Evolutionary conservation across 1,140 invertebrate species (phyloP), one percentile per base, ranked within the genome.

Genomic region (Macrobrachium nipponense): DNA sequence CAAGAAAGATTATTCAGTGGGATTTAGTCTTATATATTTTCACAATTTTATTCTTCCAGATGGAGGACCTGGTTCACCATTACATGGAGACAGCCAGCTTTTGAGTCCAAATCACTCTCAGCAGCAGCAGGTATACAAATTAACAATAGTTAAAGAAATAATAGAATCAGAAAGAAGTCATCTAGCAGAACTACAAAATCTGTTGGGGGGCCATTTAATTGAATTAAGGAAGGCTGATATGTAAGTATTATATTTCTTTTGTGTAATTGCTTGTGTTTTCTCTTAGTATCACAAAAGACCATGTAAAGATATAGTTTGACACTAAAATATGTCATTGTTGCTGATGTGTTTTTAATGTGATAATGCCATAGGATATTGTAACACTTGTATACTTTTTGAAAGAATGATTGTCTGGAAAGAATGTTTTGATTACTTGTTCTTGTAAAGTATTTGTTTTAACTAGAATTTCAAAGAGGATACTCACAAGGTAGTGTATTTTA

Each of bases 131-230:
- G 90, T 93, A 11, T 96, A 96, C 91, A 91, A 95, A 82, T 94
- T 94, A 90, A 94, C 97, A 89, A 96, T 98, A n/a, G 92, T 98
- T 72, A 96, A 97, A 91, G 97, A 98, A 92, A 94, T 99, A 44
- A 94, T 98, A 84, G 97, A 98, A 90, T 98, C 97, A 43, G 97
- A 99, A 91, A 95, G 94, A 90, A 95, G 95, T 0, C 96, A 98
- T 93, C 95, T 98, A 60, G 94, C 94, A 59, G 97, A 98, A 92
- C 92, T 98, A 89, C 95, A 97, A 90, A 95, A 94, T 76, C 93
- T 98, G 90, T 89, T 77, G 17, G 36, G 51, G 20, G 23, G 36
- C 14, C 60, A 84, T 20, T 61, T 84, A 36, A 66, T 51, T 66
- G 60, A 60, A 36, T 72, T 84, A 17, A 72, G 51, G 73, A 77